Evolutionary conservation across 1,140 invertebrate species (phyloP), one percentile per base, ranked within the genome.

Genomic region (Heterodera schachtii): DNA sequence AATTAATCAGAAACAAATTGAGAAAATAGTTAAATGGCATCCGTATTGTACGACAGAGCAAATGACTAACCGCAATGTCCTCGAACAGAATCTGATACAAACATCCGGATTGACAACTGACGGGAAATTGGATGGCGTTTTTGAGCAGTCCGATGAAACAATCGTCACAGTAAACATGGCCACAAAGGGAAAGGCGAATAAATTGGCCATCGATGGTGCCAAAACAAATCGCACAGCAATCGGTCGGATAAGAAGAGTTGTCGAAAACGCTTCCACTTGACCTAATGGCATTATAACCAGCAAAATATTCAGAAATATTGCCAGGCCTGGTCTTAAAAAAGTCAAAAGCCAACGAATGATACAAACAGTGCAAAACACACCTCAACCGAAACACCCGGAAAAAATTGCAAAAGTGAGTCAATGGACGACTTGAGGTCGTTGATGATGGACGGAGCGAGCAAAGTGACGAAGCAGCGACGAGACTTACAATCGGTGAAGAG

Each of bases 131-230:
- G 4, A 5, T 64, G 57, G 57, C 57, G 3, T 64, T 64, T 64
- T 64, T 64, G 57, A 64, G 57, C 16, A 64, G 57, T 64, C 57
- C 57, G 16, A 64, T 64, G 57, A 64, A 64, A 64, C 57, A 64
- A 19, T 64, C 57, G 57, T 64, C 57, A 19, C 57, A 64, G 57
- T 64, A 64, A 64, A 64, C 57, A 19, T 64, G 57, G 13, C 57
- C 57, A 4, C 57, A 64, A 19, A 64, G 16, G 57, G 57, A 64
- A 5, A 64, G 57, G 13, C 57, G 57, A n/a, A 64, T 64, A 19
- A 19, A 64, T 64, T 64, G 13, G 57, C 57, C 57, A 19, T 19
- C 57, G 4, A 64, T 64, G 5, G 57, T 5, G 57, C 13, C 57
- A 16, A 64, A 64, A 64, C 57, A 64, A 64, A 64, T 64, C 13